These are phyloP conservation scores for Lutraria rhynchaena DNA, from an alignment of 1,140 invertebrate genomes.

Conservation along the genomic window DNA sequence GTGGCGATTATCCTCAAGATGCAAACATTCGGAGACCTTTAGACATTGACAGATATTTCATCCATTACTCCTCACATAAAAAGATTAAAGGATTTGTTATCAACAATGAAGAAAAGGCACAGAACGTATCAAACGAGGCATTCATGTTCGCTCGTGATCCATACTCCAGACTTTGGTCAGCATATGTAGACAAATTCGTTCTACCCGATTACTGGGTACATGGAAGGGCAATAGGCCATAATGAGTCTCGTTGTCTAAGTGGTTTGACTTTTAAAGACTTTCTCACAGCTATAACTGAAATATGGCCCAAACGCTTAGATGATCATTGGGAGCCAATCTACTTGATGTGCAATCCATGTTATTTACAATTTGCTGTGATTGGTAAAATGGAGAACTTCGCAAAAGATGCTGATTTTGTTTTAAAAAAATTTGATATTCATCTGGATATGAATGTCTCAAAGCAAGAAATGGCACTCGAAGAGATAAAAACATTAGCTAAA, in stretches of 20 bases:
- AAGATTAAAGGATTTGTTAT: not conserved
- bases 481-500: conserved; percentile 12
- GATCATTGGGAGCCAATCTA: conserved; percentile 58
- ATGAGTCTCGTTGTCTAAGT: conserved; percentile 51
- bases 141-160: conserved; percentile 63
- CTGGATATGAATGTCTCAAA: not conserved
- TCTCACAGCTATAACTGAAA: conserved; percentile 33
- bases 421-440: not conserved
- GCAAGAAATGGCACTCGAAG: not conserved
- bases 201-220: conserved; percentile 60
- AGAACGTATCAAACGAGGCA: conserved; percentile 1
- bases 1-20: not conserved
- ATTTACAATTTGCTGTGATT: conserved; percentile 25
- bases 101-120: not conserved
- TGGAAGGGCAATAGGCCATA: not conserved
- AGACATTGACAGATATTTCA: not conserved
- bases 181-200: conserved; percentile 64
- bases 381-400: conserved; percentile 45
- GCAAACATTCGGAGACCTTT: not conserved
- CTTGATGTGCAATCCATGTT: conserved; percentile 56
- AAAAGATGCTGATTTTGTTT: conserved; percentile 29
- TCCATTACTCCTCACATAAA: not conserved
- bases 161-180: conserved; percentile 60
- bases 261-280: conserved; percentile 64
- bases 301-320: conserved; percentile 25